Evolutionary conservation across 2,113 vertebrate species (phyloP).

Genomic region (Stigmatopora nigra): DNA sequence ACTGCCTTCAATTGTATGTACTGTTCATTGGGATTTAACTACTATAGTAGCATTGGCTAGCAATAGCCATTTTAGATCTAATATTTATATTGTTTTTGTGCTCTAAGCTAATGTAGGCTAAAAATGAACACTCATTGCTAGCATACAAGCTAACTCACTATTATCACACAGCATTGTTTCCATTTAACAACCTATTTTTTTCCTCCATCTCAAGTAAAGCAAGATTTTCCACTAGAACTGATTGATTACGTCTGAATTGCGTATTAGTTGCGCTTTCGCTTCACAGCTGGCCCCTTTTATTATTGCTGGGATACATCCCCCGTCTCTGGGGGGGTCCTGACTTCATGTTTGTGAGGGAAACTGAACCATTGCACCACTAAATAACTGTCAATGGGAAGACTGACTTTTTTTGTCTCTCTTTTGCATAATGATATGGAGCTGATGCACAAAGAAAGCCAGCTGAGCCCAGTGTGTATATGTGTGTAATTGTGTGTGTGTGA

Average conservation of each 20-base stretch:
- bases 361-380: conserved; percentile 30
- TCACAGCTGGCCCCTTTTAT: conserved; percentile 61
- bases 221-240: conserved; percentile 6
- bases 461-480: conserved; percentile 52
- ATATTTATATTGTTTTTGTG: too few species aligned
- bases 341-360: conserved; percentile 30
- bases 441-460: conserved; percentile 42
- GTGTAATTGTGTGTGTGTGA: background rate
- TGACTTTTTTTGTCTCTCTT: conserved; percentile 25
- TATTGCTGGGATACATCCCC: conserved; percentile 28
- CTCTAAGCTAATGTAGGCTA: too few species aligned
- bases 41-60: too few species aligned
- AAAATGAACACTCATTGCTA: too few species aligned
- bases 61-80: too few species aligned
- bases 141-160: too few species aligned
- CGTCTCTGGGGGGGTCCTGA: conserved; percentile 50
- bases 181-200: too few species aligned
- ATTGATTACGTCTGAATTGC: conserved; percentile 12
- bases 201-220: background rate
- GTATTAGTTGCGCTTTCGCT: background rate
- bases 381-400: conserved; percentile 51
- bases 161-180: too few species aligned
- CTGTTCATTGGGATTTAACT: too few species aligned
- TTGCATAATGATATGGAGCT: conserved; percentile 43
- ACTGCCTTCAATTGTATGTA: background rate